Evolutionary conservation across 92 coral and sea anemone genomes (phyloP).

Genomic region (Isaurus tuberculatus): DNA sequence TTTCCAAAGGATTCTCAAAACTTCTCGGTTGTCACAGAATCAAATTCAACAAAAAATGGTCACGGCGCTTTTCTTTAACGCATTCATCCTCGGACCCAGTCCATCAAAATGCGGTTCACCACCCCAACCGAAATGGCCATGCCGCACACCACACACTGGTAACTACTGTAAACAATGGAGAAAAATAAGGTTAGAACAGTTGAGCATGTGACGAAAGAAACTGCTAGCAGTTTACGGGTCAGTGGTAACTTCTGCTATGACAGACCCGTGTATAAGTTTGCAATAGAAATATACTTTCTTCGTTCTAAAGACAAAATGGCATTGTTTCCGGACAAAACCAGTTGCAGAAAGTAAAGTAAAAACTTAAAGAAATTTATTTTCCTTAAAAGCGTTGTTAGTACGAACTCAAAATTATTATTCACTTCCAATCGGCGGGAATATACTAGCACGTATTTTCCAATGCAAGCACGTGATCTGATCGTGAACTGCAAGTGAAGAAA

Average conservation of each 20-base stretch:
- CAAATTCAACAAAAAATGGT: slow-evolving; percentile 56
- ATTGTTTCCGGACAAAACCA: too few species aligned
- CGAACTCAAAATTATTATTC: too few species aligned
- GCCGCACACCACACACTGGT: slow-evolving; percentile 2
- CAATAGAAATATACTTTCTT: background rate
- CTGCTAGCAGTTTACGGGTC: background rate
- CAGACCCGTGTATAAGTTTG: background rate
- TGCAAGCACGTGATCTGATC: too few species aligned
- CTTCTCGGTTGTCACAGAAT: slow-evolving; percentile 77
- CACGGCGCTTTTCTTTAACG: slow-evolving; percentile 71
- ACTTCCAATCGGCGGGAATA: too few species aligned
- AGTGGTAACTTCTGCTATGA: background rate
- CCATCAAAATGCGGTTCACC: slow-evolving; percentile 28
- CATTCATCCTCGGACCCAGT: slow-evolving; percentile 80
- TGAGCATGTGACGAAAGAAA: background rate
- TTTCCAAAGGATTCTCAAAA: slow-evolving; percentile 90
- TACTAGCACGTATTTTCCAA: too few species aligned
- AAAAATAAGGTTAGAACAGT: background rate
- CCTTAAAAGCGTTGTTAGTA: too few species aligned
- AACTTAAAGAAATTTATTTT: too few species aligned
- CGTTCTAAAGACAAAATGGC: background rate
- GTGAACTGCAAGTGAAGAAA: too few species aligned
- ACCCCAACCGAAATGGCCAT: slow-evolving; percentile 25
- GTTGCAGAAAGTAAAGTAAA: too few species aligned
- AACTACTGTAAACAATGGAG: background rate